Evolutionary conservation across 2,797 vertebrate genomes (phyloP), one percentile per base, ranked within the genome.

Genomic region (Leucoraja ocellata): DNA sequence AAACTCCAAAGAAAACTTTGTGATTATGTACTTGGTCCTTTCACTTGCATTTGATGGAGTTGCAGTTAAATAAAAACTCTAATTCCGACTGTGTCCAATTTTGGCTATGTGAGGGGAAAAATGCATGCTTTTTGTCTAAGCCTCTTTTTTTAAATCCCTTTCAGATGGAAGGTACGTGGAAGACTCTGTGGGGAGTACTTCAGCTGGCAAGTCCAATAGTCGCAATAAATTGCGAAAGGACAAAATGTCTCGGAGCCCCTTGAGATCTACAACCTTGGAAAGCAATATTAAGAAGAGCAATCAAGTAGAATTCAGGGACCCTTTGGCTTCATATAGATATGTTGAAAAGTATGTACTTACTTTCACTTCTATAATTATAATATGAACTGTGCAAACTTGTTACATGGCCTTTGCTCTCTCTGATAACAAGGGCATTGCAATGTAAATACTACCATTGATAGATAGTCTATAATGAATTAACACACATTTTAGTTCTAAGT

Each of bases 231-330:
- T 96, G 36, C 96, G 96, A 94, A 97, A 97, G 95, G 98, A 98
- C 93, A 98, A 98, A 95, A 96, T 96, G 93, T 98, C 98, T 92
- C 98, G 98, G 93, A 98, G 98, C 94, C 98, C 98, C 13, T 96
- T 99, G 90, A 97, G 97, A 95, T 98, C 95, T 36, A 97, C 98
- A 94, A 98, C 98, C 18, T 96, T 98, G 94, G 98, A 99, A 94
- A 98, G 97, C 95, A 99, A 98, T 39, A 97, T 98, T 93, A 96
- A 96, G 93, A 98, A 96, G 94, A 97, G 94, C 94, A 97, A 93
- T 93, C 96, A 91, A 13, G 98, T 98, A 94, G 98, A 98, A 93
- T 98, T 98, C 83, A 97, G 95, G 93, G 98, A 98, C 11, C 97
- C 98, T 0, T 94, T 98, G 94, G 96, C 96, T 94, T 98, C 97